Base-by-base conservation (phyloP, 2,797 vertebrate species). In the Tokudaia muenninki region DNA sequence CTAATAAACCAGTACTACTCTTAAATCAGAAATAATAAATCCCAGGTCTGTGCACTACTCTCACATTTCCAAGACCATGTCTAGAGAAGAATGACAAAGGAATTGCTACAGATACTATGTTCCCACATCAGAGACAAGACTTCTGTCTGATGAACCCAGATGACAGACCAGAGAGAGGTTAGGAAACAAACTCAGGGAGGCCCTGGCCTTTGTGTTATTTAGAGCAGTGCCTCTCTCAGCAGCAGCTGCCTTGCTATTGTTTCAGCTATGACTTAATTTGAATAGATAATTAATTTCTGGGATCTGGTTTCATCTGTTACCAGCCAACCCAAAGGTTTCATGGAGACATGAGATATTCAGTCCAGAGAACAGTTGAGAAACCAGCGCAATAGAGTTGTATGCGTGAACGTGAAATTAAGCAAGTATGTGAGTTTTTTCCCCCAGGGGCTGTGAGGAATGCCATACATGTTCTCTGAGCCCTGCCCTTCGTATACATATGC, bases 251-350 rank as follows among this genome's bases (percentile, higher is more conserved):
- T 92, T 78, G n/a, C 34, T 94, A 72, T 93, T 2, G 59, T 81
- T 24, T 22, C 55, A 90, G 84, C 3, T 94, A 3, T 57, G 34
- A 83, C 29, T 77, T n/a, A 22, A 87, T n/a, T 90, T 94, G 29
- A 72, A 63, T 65, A 87, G 79, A 87, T 37, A 72, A 92, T 55
- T 90, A 59, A 92, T 57, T 92, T 91, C 95, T 61, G n/a, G 29
- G 75, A 72, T 77, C 44, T 82, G 44, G 11, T 90, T 96, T 95
- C 55, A 74, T 24, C 70, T 47, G 16, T 61, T 52, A 65, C 57
- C n/a, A 87, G 63, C 21, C 80, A 96, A 96, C 21, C n/a, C 34
- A 87, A 29, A 91, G 57, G 52, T 37, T 72, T 37, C 44, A 77
- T 19, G 44, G 75, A 80, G 22, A 93, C 37, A 67, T 44, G 65